Evolutionary conservation across 2,888 invertebrate genomes (phyloP).

Genomic region (Heliconius aoede): DNA sequence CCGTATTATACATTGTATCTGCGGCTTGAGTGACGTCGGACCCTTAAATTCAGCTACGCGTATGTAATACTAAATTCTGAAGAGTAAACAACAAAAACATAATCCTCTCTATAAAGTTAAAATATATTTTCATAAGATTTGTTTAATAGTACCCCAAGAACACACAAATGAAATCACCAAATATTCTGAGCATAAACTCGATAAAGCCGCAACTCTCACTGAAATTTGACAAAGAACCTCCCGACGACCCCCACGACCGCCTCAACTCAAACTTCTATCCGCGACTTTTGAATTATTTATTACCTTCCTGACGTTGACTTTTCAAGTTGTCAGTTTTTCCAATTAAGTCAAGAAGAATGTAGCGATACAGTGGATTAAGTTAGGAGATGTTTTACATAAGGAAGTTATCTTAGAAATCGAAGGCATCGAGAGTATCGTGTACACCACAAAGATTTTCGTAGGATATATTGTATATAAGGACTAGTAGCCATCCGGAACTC

Average conservation of each 20-base stretch:
- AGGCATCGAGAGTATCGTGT: no score
- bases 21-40: no score
- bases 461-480: no score
- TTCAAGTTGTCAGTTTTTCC: conserved; percentile 39
- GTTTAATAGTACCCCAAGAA: not conserved
- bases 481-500: no score
- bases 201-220: conserved; percentile 21
- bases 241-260: conserved; percentile 8
- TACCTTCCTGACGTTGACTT: conserved; percentile 31
- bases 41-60: no score
- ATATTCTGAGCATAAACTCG: conserved; percentile 24
- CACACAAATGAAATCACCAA: conserved; percentile 13
- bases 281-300: conserved; percentile 33
- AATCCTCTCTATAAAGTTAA: not conserved
- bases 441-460: no score
- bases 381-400: conserved; percentile 11
- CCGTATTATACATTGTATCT: no score
- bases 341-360: conserved; percentile 31
- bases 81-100: not conserved
- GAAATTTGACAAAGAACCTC: conserved; percentile 14
- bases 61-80: no score
- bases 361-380: conserved; percentile 24
- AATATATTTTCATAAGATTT: not conserved
- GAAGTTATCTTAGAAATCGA: not conserved
- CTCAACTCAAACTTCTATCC: conserved; percentile 18